Evolutionary conservation across 2,113 vertebrate species (phyloP).

Genomic region (Crotalus viridis): DNA sequence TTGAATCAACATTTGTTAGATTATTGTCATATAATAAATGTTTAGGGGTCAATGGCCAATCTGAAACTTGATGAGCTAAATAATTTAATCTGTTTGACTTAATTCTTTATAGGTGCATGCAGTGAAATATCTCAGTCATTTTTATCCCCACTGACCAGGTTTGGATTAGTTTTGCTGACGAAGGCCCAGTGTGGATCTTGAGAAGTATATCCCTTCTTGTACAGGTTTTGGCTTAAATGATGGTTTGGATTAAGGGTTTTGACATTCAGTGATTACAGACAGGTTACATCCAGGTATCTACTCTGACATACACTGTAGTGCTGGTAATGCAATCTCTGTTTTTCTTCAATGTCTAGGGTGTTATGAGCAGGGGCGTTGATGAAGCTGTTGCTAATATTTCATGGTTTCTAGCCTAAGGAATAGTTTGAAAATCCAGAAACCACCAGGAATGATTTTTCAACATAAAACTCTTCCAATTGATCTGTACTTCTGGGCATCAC

Average conservation of each 20-base stretch:
- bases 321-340: neutral
- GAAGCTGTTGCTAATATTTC: neutral
- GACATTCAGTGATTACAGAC: neutral
- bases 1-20: neutral
- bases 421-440: neutral
- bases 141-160: neutral
- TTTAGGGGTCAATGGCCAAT: neutral
- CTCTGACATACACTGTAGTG: neutral
- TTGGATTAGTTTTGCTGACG: neutral
- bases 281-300: neutral
- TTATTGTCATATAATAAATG: neutral
- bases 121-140: neutral
- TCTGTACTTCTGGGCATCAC: neutral
- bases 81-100: neutral
- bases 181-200: neutral
- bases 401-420: neutral
- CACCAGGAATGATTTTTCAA: neutral
- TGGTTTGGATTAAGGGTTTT: neutral
- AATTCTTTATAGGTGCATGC: neutral
- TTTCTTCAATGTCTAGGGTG: neutral
- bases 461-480: neutral
- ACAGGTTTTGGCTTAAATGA: neutral
- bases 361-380: neutral
- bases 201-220: neutral
- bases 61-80: neutral